Evolutionary conservation across 1,140 invertebrate genomes (phyloP).

Genomic region (Drosophila ambigua): DNA sequence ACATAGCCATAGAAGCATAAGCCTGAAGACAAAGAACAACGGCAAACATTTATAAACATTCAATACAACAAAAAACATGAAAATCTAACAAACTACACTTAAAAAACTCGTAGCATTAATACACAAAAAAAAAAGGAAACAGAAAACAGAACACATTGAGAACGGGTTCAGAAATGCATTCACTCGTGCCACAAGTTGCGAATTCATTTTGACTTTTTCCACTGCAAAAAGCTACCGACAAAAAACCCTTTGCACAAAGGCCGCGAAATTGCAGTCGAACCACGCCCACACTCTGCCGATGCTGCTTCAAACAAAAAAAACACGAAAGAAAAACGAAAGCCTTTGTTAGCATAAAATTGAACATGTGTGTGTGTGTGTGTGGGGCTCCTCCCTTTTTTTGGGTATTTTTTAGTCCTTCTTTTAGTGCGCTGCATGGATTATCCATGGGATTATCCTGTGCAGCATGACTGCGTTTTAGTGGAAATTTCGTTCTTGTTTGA

Average conservation of each 20-base stretch:
- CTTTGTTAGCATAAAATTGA: constrained; percentile 75
- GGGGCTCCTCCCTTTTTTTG: constrained; percentile 45
- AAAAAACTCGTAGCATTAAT: neutral
- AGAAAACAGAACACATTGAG: constrained; percentile 16
- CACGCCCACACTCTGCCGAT: constrained; percentile 4
- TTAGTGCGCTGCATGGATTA: constrained; percentile 44
- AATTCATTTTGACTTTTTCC: constrained; percentile 70
- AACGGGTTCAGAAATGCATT: constrained; percentile 40
- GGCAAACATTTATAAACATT: constrained; percentile 16
- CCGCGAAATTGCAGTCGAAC: constrained; percentile 63
- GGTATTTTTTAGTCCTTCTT: constrained; percentile 18
- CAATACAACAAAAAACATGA: neutral
- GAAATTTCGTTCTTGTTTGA: constrained; percentile 52
- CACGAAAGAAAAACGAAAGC: neutral
- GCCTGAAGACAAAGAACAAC: too few relatives aligned
- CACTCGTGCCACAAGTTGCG: constrained; percentile 55
- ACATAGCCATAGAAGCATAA: too few relatives aligned
- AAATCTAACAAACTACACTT: too few relatives aligned
- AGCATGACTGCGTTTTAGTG: constrained; percentile 76
- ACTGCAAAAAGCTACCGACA: constrained; percentile 30
- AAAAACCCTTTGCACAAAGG: constrained; percentile 59
- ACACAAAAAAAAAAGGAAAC: constrained; percentile 16
- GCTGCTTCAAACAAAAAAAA: constrained; percentile 53
- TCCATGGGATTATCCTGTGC: constrained; percentile 73
- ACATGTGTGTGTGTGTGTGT: constrained; percentile 56